phyloP scores from a whole-genome alignment of 35 echinoderm and acorn worm genomes.

The Heliocidaris erythrogramma region DNA sequence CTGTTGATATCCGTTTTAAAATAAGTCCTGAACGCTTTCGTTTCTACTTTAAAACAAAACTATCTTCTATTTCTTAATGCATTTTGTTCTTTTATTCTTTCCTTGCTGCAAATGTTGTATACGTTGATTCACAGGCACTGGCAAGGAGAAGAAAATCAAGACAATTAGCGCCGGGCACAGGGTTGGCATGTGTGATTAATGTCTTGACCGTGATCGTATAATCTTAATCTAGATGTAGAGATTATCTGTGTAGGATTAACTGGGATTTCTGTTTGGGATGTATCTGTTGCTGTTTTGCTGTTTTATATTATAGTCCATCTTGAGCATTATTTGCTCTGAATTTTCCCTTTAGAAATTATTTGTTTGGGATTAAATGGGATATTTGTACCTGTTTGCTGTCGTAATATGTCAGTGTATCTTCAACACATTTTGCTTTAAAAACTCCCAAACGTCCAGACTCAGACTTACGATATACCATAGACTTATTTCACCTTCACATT shows the following conservation, averaged over 20 bases:
- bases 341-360: not conserved
- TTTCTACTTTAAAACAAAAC: not conserved
- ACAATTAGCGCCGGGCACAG: conserved; percentile 98
- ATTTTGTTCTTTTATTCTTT: conserved; percentile 41
- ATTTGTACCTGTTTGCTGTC: not conserved
- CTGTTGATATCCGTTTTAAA: not conserved
- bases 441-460: not conserved
- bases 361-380: not conserved
- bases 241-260: conserved; percentile 8
- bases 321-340: not conserved
- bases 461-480: not conserved
- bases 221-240: conserved; percentile 13
- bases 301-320: not conserved
- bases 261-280: conserved; percentile 6
- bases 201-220: conserved; percentile 17
- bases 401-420: not conserved
- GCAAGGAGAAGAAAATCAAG: conserved; percentile 81
- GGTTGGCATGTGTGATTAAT: conserved; percentile 88
- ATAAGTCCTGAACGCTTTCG: not conserved
- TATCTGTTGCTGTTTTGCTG: conserved; percentile 33
- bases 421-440: not conserved
- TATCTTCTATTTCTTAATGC: conserved; percentile 32
- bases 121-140: conserved; percentile 38
- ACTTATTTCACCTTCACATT: not conserved
- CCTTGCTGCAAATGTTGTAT: conserved; percentile 46